phyloP scores from a whole-genome alignment of 2,113 vertebrate species.

The Polypterus bichir region DNA sequence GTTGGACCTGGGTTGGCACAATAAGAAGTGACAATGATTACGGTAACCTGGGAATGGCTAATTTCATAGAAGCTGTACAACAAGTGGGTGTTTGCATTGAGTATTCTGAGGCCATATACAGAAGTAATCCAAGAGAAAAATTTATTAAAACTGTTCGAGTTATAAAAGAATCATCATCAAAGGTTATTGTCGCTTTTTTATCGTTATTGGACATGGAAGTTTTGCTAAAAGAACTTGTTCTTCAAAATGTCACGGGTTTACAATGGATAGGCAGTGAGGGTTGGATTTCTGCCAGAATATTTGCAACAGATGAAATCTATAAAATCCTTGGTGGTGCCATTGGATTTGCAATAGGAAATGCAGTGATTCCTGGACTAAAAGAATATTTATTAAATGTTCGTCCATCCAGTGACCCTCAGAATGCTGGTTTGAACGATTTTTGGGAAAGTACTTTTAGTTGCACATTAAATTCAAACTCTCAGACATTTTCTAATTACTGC shows the following conservation, averaged over 20 bases:
- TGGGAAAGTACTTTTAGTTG: constrained; percentile 1
- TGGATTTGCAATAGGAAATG: constrained; percentile 1
- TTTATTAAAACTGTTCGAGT: not conserved
- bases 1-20: constrained; percentile 11
- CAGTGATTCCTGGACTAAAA: not conserved
- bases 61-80: not conserved
- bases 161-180: not conserved
- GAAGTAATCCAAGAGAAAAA: not conserved
- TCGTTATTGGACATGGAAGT: not conserved
- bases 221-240: not conserved
- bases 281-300: constrained; percentile 1
- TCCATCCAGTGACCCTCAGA: not conserved
- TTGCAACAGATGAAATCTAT: not conserved
- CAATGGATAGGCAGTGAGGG: constrained; percentile 1
- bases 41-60: constrained; percentile 5
- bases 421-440: not conserved
- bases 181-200: not conserved
- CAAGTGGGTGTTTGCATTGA: constrained; percentile 2
- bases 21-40: constrained; percentile 9
- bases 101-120: not conserved
- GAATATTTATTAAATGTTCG: not conserved
- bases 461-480: not conserved
- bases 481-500: not conserved
- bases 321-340: not conserved
- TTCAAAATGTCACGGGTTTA: constrained; percentile 1